These are phyloP conservation scores for Piprites chloris DNA, from an alignment of 2,113 vertebrate genomes.

Conservation along the genomic window DNA sequence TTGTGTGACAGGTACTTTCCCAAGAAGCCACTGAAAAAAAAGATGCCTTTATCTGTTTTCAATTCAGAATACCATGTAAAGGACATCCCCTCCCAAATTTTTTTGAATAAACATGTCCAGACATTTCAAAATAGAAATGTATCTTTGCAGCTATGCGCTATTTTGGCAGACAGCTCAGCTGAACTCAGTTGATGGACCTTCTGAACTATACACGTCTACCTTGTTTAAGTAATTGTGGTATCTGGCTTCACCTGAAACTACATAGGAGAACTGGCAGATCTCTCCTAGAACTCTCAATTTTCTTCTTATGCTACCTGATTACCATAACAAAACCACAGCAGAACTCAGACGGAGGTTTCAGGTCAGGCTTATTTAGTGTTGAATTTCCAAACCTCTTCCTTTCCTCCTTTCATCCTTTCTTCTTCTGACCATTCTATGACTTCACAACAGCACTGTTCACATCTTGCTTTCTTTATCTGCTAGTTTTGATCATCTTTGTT, in stretches of 20 bases:
- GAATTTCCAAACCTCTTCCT: neutral
- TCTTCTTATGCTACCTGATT: neutral
- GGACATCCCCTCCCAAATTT: neutral
- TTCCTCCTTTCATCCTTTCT: neutral
- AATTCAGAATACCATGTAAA: neutral
- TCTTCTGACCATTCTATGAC: neutral
- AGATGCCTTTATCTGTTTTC: neutral
- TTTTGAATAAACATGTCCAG: neutral
- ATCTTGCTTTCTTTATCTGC: neutral
- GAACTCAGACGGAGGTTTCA: neutral
- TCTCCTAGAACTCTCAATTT: neutral
- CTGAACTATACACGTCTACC: neutral
- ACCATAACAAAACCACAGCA: fast-evolving
- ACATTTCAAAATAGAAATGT: neutral
- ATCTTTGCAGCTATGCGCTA: neutral
- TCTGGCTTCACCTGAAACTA: neutral
- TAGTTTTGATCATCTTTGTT: neutral
- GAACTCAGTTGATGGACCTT: neutral
- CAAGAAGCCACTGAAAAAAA: neutral
- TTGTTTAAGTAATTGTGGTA: neutral
- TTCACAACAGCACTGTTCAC: neutral
- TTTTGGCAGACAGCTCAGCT: neutral
- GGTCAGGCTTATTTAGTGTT: neutral
- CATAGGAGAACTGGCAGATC: neutral
- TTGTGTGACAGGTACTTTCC: neutral